These are phyloP conservation scores for Helogale parvula DNA, from an alignment of 2,113 vertebrate genomes.

Conservation along the genomic window DNA sequence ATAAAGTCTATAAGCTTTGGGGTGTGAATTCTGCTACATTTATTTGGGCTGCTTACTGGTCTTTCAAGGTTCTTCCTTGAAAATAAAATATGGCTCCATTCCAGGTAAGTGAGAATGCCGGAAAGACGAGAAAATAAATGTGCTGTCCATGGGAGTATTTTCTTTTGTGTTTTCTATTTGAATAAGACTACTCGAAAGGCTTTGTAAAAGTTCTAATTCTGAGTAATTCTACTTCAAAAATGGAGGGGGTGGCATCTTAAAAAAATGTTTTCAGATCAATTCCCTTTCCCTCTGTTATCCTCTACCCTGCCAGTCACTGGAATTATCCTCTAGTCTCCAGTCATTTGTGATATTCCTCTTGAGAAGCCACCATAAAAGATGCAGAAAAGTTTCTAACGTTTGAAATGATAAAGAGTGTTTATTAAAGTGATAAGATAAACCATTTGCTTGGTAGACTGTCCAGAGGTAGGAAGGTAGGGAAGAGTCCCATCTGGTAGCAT, in stretches of 20 bases:
- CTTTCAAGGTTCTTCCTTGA: not conserved
- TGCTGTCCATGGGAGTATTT: not conserved
- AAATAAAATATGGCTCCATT: conserved; percentile 45
- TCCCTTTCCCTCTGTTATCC: not conserved
- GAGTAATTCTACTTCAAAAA: conserved; percentile 28
- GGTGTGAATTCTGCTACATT: not conserved
- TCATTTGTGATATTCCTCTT: conserved; percentile 3
- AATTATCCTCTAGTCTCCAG: not conserved
- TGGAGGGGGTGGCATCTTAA: not conserved
- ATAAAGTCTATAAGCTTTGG: conserved; percentile 58
- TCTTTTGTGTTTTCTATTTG: conserved; percentile 23
- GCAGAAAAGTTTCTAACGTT: not conserved
- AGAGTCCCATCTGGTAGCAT: conserved; percentile 49
- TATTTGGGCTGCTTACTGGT: conserved; percentile 42
- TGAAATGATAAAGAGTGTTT: not conserved
- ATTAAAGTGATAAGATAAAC: conserved; percentile 40
- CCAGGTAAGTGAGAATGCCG: conserved; percentile 10
- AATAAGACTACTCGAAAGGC: conserved; percentile 46
- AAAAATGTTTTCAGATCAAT: conserved; percentile 16
- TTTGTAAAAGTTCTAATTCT: conserved; percentile 32
- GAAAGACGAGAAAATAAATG: conserved; percentile 19
- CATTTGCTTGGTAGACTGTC: conserved; percentile 4
- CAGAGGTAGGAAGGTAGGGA: not conserved
- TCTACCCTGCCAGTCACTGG: not conserved
- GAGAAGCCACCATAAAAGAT: conserved; percentile 37